Percentiles rank a stretch among this genome's conserved stretches.
These are phyloP conservation scores for Mareca penelope DNA, from an alignment of 2,797 vertebrate species.

Conservation along the genomic window DNA sequence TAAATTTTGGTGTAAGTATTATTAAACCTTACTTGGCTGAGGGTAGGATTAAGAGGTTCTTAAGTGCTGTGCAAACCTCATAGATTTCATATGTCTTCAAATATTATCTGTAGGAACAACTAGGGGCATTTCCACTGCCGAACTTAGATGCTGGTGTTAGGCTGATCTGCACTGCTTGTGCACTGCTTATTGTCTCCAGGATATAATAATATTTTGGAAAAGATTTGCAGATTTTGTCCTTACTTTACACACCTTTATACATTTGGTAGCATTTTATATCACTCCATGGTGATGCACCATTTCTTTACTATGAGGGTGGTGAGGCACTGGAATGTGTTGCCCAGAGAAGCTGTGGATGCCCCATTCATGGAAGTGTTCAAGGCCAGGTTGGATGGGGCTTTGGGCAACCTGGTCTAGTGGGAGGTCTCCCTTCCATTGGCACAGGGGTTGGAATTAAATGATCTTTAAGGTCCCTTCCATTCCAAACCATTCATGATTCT, in stretches of 20 bases:
- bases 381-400: too few species aligned
- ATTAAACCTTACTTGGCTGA: not conserved
- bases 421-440: too few species aligned
- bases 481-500: too few species aligned
- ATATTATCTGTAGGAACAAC: not conserved
- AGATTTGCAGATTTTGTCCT: not conserved
- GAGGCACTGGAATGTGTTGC: too few species aligned
- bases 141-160: not conserved
- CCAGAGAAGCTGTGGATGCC: too few species aligned
- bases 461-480: too few species aligned
- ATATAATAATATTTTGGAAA: not conserved
- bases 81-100: not conserved
- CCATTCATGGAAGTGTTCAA: too few species aligned
- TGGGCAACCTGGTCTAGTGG: too few species aligned
- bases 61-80: not conserved
- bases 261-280: not conserved
- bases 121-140: not conserved
- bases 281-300: not conserved
- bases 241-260: not conserved
- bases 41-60: not conserved
- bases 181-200: not conserved
- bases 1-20: not conserved
- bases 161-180: not conserved
- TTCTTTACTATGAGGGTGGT: not conserved
- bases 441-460: too few species aligned